A percentile compares a stretch with the other conserved stretches of the same genome.
Conservation (phyloP, 92 coral and sea anemone species). For the Metridium senile region DNA sequence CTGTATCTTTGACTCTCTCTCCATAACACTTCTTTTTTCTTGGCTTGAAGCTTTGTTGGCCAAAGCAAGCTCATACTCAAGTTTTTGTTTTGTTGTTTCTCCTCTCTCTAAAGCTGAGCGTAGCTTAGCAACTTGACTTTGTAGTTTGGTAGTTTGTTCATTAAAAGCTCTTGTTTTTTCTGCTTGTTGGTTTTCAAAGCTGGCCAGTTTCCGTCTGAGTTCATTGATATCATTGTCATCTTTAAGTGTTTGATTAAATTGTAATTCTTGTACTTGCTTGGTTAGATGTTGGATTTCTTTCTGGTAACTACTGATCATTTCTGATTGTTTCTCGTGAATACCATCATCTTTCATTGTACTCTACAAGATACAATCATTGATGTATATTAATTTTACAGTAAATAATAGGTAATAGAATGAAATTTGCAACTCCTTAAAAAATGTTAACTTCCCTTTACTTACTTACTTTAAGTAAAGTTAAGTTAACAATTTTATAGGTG, state of each 20-base stretch:
- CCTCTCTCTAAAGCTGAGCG: slow-evolving; percentile 93
- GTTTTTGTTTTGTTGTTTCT: slow-evolving; percentile 91
- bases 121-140: slow-evolving; percentile 83
- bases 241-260: slow-evolving; percentile 45
- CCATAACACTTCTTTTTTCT: slow-evolving; percentile 79
- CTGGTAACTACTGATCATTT: slow-evolving; percentile 45
- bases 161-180: slow-evolving; percentile 78
- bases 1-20: slow-evolving; percentile 71
- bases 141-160: slow-evolving; percentile 84
- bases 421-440: too few species aligned
- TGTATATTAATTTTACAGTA: too few species aligned
- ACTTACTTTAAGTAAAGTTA: too few species aligned
- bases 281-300: slow-evolving; percentile 50
- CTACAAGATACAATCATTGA: slow-evolving; percentile 9
- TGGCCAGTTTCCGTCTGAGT: slow-evolving; percentile 69
- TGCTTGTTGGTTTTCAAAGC: slow-evolving; percentile 71
- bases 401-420: too few species aligned
- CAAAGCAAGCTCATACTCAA: slow-evolving; percentile 90
- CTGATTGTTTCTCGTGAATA: slow-evolving; percentile 14
- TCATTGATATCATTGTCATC: slow-evolving; percentile 66
- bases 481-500: too few species aligned
- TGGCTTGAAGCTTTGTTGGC: slow-evolving; percentile 87
- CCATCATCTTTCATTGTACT: slow-evolving; percentile 59
- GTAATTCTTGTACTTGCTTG: slow-evolving; percentile 53
- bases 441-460: too few species aligned